phyloP scores from a whole-genome alignment of 2,797 vertebrate genomes.

The Perodicticus potto region DNA sequence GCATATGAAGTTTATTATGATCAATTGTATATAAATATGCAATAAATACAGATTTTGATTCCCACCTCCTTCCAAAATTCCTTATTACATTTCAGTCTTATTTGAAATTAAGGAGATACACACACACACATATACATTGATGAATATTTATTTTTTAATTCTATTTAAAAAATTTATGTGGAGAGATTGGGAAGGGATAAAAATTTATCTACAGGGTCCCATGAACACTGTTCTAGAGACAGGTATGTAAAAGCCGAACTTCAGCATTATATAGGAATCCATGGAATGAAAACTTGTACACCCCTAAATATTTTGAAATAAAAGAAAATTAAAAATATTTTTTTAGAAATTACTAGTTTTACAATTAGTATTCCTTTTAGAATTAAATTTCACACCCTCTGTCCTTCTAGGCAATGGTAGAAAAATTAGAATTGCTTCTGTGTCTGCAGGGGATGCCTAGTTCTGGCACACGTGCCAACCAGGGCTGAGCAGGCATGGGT shows the following conservation, averaged over 20 bases:
- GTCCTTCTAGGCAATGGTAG: not conserved
- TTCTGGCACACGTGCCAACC: fast-evolving
- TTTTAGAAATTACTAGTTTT: not conserved
- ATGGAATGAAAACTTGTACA: not conserved
- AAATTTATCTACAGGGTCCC: not conserved
- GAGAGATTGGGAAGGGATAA: not conserved
- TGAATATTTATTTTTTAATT: not conserved
- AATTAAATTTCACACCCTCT: not conserved
- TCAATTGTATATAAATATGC: not conserved
- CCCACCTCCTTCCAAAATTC: not conserved
- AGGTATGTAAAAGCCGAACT: not conserved
- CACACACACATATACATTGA: too few species aligned
- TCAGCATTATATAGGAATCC: not conserved
- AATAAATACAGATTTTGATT: not conserved
- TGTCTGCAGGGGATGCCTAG: fast-evolving
- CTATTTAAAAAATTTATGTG: not conserved
- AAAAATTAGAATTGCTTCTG: not conserved
- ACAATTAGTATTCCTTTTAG: not conserved
- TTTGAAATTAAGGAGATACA: not conserved
- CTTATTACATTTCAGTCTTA: not conserved
- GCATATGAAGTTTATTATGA: not conserved
- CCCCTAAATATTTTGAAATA: not conserved
- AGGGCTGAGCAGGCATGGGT: fast-evolving
- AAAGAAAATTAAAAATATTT: not conserved
- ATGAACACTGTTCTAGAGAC: not conserved